Conservation (phyloP, 2,113 vertebrate genomes). For the Leptosomus discolor region DNA sequence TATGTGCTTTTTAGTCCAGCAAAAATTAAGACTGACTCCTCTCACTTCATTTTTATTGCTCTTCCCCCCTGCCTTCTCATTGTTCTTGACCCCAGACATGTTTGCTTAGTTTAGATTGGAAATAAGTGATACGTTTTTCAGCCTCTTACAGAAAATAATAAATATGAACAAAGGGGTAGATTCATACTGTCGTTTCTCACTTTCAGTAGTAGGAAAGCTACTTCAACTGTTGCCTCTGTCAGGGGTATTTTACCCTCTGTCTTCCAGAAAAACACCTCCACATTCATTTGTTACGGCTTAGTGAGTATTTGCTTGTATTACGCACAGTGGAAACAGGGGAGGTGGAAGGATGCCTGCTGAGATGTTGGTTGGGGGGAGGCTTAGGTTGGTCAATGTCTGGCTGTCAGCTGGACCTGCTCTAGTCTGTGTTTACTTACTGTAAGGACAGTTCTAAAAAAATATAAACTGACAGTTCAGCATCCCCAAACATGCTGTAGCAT, state of each 20-base stretch:
- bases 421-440: background rate
- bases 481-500: background rate
- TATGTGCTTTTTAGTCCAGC: background rate
- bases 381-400: background rate
- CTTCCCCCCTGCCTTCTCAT: background rate
- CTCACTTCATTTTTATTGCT: background rate
- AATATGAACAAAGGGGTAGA: background rate
- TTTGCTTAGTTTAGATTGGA: background rate
- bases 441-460: background rate
- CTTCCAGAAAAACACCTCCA: background rate
- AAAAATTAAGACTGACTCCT: background rate
- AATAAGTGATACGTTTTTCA: background rate
- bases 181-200: background rate
- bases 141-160: background rate
- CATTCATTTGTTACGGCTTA: background rate
- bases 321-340: background rate
- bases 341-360: background rate
- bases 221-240: background rate
- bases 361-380: background rate
- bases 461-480: background rate
- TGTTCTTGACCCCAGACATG: background rate
- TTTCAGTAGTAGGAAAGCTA: background rate
- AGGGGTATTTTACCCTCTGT: background rate
- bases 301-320: background rate
- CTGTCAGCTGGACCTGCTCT: background rate